Evolutionary conservation across 2,113 vertebrate genomes (phyloP).

Genomic region (Chroicocephalus ridibundus): DNA sequence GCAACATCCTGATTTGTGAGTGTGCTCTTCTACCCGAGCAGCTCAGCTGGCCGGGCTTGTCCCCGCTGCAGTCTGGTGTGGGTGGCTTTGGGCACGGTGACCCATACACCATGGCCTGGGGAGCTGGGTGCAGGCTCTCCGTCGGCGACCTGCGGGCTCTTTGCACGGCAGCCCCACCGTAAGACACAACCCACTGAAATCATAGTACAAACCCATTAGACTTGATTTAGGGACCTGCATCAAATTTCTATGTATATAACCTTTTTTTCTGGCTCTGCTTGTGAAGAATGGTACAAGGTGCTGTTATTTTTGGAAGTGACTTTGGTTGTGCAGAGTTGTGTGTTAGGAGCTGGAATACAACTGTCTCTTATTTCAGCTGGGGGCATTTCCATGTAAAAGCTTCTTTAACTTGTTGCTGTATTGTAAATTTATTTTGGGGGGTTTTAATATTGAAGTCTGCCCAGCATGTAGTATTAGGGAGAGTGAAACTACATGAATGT

Average conservation of each 20-base stretch:
- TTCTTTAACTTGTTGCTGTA: background rate
- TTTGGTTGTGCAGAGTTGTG: background rate
- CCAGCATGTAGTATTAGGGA: background rate
- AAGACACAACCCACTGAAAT: background rate
- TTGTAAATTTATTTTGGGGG: slow-evolving; percentile 22
- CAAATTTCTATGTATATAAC: background rate
- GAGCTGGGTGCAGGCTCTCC: background rate
- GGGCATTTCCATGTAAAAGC: slow-evolving; percentile 16
- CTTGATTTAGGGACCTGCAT: background rate
- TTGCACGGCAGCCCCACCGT: background rate
- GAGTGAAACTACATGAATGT: background rate
- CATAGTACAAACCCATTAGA: background rate
- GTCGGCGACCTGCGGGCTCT: fast-evolving
- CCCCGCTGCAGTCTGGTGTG: background rate
- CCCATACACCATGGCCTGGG: fast-evolving
- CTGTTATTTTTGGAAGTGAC: slow-evolving; percentile 27
- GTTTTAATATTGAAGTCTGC: background rate
- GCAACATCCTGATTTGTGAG: background rate
- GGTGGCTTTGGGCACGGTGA: fast-evolving
- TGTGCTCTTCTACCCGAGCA: background rate
- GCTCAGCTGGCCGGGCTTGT: background rate
- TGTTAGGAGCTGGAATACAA: slow-evolving; percentile 12
- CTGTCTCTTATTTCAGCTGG: slow-evolving; percentile 10
- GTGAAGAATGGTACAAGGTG: background rate
- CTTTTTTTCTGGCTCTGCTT: background rate